Evolutionary conservation across 2,797 vertebrate species (phyloP).

Genomic region (Bradypodion pumilum): DNA sequence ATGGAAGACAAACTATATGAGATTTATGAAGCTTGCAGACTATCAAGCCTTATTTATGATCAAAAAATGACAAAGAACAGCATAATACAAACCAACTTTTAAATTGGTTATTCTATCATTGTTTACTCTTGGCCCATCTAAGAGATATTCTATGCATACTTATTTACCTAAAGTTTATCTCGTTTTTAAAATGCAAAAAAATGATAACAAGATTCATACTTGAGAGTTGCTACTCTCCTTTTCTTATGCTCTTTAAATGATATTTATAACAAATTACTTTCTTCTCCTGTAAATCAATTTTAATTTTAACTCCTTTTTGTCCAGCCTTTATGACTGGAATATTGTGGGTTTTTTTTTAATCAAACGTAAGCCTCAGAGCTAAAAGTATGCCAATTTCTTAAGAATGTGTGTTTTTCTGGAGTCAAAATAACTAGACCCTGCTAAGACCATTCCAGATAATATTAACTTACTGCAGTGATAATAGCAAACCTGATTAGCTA

Average conservation of each 20-base stretch:
- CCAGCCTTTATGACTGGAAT: background rate
- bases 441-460: too few relatives aligned
- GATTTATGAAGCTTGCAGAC: background rate
- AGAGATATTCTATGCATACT: background rate
- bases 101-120: background rate
- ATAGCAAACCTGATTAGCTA: background rate
- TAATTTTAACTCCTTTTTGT: background rate
- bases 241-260: background rate
- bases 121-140: background rate
- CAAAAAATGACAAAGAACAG: background rate
- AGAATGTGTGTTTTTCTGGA: background rate
- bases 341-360: background rate
- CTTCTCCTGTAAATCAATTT: background rate
- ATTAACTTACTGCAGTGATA: background rate
- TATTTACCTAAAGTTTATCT: background rate
- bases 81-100: background rate
- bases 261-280: background rate
- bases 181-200: background rate
- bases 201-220: background rate
- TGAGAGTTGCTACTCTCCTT: background rate
- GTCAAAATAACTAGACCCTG: conserved; percentile 8
- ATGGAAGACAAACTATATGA: background rate
- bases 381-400: conserved; percentile 5
- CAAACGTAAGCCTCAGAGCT: background rate
- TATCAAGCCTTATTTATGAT: background rate